Conservation (phyloP, 2,888 invertebrate species). For the Tiliacea aurago region DNA sequence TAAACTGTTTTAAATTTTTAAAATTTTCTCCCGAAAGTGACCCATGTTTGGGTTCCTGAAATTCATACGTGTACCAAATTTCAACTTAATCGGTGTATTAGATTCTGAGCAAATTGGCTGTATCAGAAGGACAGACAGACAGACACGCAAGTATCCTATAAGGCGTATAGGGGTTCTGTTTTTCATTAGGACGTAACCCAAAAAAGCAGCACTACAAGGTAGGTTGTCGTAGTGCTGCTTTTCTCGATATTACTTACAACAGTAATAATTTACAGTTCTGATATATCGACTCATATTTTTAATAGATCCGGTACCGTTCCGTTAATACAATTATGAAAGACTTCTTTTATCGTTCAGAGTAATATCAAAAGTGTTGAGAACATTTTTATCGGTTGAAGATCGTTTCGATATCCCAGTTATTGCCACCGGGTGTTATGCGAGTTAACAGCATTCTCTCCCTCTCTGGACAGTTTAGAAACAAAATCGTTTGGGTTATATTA, state of each 20-base stretch:
- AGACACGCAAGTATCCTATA: no score
- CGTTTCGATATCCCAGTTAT: conserved; percentile 18
- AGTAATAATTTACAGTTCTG: neutral
- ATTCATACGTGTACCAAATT: no score
- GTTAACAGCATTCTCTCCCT: neutral
- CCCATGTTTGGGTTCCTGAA: no score
- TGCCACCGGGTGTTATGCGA: neutral
- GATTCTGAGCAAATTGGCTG: no score
- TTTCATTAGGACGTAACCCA: no score
- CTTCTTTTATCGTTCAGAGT: neutral
- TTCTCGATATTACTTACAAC: neutral
- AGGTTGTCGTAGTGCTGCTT: no score
- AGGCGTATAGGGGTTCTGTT: no score
- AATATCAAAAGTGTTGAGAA: conserved; percentile 7
- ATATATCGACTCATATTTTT: neutral
- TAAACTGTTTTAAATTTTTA: no score
- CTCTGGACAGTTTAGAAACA: neutral
- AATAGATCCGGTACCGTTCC: conserved; percentile 6
- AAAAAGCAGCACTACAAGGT: no score
- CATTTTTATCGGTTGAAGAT: conserved; percentile 18
- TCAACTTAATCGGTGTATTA: no score
- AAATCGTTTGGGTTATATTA: neutral
- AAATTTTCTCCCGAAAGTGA: no score
- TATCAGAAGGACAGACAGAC: no score
- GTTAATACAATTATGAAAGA: conserved; percentile 1